Evolutionary conservation across 92 coral and sea anemone species (phyloP).

Genomic region (Isaurus tuberculatus): DNA sequence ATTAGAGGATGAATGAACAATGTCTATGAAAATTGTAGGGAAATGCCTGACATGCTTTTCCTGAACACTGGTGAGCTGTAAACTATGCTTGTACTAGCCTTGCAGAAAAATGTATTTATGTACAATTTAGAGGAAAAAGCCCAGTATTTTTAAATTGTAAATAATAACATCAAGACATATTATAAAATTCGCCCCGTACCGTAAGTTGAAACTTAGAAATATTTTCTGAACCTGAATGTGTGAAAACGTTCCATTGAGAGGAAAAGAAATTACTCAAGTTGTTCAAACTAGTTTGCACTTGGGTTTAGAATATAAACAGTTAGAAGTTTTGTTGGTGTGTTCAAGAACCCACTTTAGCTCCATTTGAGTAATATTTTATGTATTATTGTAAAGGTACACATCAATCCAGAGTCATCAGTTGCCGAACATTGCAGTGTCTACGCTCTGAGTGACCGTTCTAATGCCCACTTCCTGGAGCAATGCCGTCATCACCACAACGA

Average conservation of each 20-base stretch:
- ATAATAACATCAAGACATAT: neutral
- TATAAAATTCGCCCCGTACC: constrained; percentile 2
- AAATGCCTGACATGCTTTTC: constrained; percentile 4
- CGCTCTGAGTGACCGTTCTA: neutral
- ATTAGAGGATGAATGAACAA: constrained; percentile 12
- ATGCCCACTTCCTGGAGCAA: neutral
- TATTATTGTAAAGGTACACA: neutral
- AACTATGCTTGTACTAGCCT: constrained; percentile 3
- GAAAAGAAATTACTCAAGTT: neutral
- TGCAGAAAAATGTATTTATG: constrained; percentile 5
- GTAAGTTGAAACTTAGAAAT: no score
- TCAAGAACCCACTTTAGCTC: neutral
- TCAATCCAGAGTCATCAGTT: neutral
- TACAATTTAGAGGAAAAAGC: constrained; percentile 9
- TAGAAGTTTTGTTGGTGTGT: neutral
- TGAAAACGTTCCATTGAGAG: neutral
- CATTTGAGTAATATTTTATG: neutral
- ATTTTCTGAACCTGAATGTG: neutral
- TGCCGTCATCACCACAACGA: neutral
- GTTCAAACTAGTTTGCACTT: neutral
- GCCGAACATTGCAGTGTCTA: neutral
- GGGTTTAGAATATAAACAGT: neutral
- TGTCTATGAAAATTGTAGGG: constrained; percentile 4
- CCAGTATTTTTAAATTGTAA: neutral
- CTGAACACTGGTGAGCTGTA: constrained; percentile 15